Conservation (phyloP, 2,797 vertebrate genomes). For the Anas georgica region DNA sequence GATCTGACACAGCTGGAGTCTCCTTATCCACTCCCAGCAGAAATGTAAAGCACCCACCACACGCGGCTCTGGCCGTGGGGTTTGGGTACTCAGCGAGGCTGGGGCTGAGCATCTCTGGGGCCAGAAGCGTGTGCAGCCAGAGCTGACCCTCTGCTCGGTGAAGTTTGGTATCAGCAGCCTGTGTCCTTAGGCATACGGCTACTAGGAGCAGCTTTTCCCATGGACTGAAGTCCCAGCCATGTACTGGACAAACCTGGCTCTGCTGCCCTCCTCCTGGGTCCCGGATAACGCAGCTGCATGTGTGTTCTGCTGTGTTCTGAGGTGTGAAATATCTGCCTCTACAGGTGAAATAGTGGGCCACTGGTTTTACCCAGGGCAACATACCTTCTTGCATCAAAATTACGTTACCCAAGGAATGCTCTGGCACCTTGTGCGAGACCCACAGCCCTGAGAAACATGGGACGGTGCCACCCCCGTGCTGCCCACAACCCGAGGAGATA, state of each 20-base stretch:
- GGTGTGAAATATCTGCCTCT: background rate
- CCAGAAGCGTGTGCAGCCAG: accelerated
- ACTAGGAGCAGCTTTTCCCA: background rate
- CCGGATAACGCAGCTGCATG: background rate
- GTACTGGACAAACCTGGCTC: background rate
- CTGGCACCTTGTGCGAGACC: background rate
- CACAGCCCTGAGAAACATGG: background rate
- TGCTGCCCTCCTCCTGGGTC: background rate
- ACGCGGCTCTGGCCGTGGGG: accelerated
- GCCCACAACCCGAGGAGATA: accelerated
- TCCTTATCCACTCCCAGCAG: background rate
- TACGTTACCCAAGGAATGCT: background rate
- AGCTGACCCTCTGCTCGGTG: background rate
- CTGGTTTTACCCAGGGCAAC: background rate
- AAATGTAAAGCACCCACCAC: background rate
- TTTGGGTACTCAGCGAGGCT: background rate
- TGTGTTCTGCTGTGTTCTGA: background rate
- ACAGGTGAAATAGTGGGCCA: background rate
- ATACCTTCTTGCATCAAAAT: background rate
- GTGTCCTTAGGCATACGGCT: accelerated
- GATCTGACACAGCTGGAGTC: conserved; percentile 65
- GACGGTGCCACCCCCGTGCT: accelerated
- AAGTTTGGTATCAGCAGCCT: background rate
- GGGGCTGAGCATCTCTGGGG: background rate
- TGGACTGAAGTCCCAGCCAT: accelerated